Evolutionary conservation across 2,888 invertebrate species (phyloP).

Genomic region (Sarcophaga rosellei): DNA sequence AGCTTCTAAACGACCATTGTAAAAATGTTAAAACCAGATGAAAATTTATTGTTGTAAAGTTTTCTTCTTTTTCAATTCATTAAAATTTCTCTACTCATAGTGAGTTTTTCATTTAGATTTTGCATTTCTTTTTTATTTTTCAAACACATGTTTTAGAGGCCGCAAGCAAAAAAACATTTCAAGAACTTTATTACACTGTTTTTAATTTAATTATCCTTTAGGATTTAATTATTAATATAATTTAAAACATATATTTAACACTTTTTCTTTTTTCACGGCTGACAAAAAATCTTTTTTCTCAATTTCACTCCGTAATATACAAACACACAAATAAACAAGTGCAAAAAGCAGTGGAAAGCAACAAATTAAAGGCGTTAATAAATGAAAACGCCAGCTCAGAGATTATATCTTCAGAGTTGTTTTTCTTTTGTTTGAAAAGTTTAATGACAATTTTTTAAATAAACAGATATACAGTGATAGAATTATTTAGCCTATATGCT

Average conservation of each 20-base stretch:
- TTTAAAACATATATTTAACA: not conserved
- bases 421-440: no score
- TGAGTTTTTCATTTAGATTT: not conserved
- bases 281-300: not conserved
- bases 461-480: no score
- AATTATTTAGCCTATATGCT: no score
- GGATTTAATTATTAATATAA: not conserved
- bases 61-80: slow-evolving; percentile 38
- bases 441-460: no score
- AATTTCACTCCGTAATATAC: slow-evolving; percentile 30
- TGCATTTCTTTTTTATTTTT: not conserved
- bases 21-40: not conserved
- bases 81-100: slow-evolving; percentile 55
- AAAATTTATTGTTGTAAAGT: not conserved
- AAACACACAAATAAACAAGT: slow-evolving; percentile 55
- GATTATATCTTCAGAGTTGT: not conserved
- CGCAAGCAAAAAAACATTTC: no score
- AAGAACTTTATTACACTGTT: not conserved
- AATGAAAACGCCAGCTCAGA: not conserved
- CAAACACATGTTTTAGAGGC: not conserved
- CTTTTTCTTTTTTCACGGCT: not conserved
- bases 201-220: not conserved
- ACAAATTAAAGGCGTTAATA: slow-evolving; percentile 17
- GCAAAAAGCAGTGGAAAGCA: not conserved
- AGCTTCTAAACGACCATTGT: not conserved